Evolutionary conservation across 2,797 vertebrate species (phyloP).

Genomic region (Perdix hodgsoniae): DNA sequence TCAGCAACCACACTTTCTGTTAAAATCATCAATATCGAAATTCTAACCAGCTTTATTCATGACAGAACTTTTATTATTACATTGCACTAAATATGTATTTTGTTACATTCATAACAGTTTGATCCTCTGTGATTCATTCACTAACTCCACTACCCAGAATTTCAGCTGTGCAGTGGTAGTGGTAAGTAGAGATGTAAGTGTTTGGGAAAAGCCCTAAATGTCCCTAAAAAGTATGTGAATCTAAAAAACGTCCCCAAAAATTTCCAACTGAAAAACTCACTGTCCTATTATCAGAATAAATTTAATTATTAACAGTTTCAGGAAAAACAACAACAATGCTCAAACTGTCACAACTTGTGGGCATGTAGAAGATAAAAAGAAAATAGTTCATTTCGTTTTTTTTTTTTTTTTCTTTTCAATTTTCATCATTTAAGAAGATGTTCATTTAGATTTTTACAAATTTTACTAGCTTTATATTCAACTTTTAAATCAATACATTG

Average conservation of each 20-base stretch:
- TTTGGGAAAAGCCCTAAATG: not conserved
- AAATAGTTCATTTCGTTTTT: not conserved
- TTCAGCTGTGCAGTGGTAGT: not conserved
- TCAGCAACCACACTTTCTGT: rapidly evolving
- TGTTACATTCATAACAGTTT: not conserved
- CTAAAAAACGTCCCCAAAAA: not conserved
- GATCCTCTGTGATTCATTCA: rapidly evolving
- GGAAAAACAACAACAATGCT: not conserved
- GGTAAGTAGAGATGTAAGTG: not conserved
- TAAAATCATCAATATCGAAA: not conserved
- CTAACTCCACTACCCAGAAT: not conserved
- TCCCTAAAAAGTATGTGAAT: not conserved
- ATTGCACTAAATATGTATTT: rapidly evolving
- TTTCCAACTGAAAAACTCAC: not conserved
- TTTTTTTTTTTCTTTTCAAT: not conserved
- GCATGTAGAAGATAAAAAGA: rapidly evolving
- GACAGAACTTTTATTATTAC: not conserved
- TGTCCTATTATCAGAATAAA: not conserved
- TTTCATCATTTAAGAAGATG: not conserved
- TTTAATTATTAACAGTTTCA: not conserved
- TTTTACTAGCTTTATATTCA: not conserved
- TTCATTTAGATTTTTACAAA: not conserved
- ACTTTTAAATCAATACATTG: not conserved
- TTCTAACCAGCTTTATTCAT: not conserved
- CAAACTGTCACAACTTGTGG: not conserved